Evolutionary conservation across 2,113 vertebrate species (phyloP).

Genomic region (Cepphus grylle): DNA sequence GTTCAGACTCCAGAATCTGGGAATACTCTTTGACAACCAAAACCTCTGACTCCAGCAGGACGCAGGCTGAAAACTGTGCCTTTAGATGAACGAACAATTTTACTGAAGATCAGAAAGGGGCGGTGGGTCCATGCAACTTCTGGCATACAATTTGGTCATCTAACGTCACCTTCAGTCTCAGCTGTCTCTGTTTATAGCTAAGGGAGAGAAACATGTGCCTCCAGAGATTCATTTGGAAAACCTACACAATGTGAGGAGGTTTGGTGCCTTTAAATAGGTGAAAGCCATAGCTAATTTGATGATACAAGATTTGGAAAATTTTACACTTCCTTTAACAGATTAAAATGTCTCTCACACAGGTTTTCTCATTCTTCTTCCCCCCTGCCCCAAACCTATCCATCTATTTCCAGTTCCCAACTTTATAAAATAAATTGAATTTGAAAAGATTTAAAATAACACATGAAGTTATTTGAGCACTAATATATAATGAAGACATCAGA

Average conservation of each 20-base stretch:
- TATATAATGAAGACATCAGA: neutral
- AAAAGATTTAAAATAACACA: neutral
- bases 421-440: neutral
- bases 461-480: neutral
- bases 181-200: neutral
- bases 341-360: neutral
- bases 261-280: neutral
- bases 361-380: neutral
- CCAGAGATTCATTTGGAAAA: neutral
- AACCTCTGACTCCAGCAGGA: neutral
- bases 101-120: neutral
- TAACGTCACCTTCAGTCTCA: neutral
- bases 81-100: neutral
- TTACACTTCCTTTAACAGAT: neutral
- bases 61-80: neutral
- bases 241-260: rapidly evolving
- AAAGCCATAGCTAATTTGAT: neutral
- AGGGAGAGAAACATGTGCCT: neutral
- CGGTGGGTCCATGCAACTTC: neutral
- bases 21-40: neutral
- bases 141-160: neutral
- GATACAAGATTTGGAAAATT: neutral
- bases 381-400: neutral
- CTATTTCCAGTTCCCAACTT: neutral
- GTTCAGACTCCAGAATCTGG: neutral